phyloP scores from a whole-genome alignment of 2,797 vertebrate genomes.

The Geotrypetes seraphini region DNA sequence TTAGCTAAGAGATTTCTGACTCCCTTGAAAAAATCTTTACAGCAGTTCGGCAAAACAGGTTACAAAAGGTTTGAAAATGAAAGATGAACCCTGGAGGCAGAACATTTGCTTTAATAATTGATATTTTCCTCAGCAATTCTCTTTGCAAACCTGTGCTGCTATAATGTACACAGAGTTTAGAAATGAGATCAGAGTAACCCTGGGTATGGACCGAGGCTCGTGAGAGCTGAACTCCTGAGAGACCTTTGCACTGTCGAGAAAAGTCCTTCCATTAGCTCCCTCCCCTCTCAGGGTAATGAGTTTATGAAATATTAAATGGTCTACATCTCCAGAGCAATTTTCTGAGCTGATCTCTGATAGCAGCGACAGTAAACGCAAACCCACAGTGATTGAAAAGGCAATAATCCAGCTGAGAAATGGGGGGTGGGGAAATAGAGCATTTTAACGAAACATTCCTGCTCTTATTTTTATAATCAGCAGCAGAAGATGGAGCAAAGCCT shows the following conservation, averaged over 20 bases:
- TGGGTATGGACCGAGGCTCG: slow-evolving; percentile 37
- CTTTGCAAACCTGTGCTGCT: too few species aligned
- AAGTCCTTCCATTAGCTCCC: slow-evolving; percentile 43
- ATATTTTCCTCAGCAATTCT: slow-evolving; percentile 36
- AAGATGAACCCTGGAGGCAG: slow-evolving; percentile 25
- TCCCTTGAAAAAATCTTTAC: slow-evolving; percentile 1
- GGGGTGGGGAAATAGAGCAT: too few species aligned
- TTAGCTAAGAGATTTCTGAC: slow-evolving; percentile 9
- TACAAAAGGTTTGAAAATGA: slow-evolving; percentile 7
- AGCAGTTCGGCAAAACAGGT: slow-evolving; percentile 4
- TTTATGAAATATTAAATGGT: slow-evolving; percentile 53
- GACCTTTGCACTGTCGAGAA: too few species aligned
- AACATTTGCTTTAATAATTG: slow-evolving; percentile 44
- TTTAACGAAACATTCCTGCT: too few species aligned
- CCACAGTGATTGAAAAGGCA: too few species aligned
- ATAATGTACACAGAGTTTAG: too few species aligned
- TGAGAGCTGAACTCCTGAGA: slow-evolving; percentile 38
- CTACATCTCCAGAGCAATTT: slow-evolving; percentile 42
- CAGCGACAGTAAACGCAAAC: slow-evolving; percentile 51
- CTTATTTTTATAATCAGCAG: too few species aligned
- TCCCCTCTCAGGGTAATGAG: slow-evolving; percentile 52
- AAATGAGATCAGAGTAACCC: slow-evolving; percentile 36
- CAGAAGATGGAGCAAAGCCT: too few species aligned
- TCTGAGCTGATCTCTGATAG: slow-evolving; percentile 57
- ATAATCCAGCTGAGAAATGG: too few species aligned